Base-by-base conservation (phyloP, 2,113 vertebrate genomes). In the Tretioscincus oriximinensis region DNA sequence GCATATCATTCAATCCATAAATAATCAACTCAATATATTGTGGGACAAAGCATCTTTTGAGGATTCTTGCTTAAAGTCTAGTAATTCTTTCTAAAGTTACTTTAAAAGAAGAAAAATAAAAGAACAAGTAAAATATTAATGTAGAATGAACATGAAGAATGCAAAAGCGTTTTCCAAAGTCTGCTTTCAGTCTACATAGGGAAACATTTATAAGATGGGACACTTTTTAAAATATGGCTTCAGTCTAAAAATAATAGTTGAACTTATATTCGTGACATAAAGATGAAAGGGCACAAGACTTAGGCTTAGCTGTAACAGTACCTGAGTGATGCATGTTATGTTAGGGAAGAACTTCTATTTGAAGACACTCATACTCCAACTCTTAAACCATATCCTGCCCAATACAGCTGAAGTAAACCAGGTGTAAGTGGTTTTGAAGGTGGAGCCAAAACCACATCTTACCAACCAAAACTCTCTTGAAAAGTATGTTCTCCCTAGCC, bases 391-490 rank as follows among this genome's bases (percentile, higher is more conserved):
- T 92, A 94, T 92, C 91, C 92, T 92, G 90, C 88, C 86, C 88
- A 86, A 72, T 73, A 85, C 80, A 89, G 86, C 87, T 92, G 88
- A 90, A 87, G 82, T 84, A 91, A 94, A 93, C 93, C 95, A 95
- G 95, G 95, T 95, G 91, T 91, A 93, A 94, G 93, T 93, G 89
- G 88, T 94, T 96, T 95, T 87, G 85, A 70, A 49, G 92, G 90
- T 88, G 90, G 90, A 93, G 92, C 92, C 92, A 91, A 94, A 96
- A 93, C 94, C 94, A 94, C 94, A 93, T 93, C 92, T 94, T 92
- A 94, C 86, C 82, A 9, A 51, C 82, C 92, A 91, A 94, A 95
- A 93, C 82, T 10, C 76, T 91, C 92, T 92, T 91, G 86, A 86
- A 86, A 86, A 63, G 69, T 91, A 91, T 87, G 80, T 93, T 93